phyloP scores from a whole-genome alignment of 23 tunicate species.

The Styela plicata region DNA sequence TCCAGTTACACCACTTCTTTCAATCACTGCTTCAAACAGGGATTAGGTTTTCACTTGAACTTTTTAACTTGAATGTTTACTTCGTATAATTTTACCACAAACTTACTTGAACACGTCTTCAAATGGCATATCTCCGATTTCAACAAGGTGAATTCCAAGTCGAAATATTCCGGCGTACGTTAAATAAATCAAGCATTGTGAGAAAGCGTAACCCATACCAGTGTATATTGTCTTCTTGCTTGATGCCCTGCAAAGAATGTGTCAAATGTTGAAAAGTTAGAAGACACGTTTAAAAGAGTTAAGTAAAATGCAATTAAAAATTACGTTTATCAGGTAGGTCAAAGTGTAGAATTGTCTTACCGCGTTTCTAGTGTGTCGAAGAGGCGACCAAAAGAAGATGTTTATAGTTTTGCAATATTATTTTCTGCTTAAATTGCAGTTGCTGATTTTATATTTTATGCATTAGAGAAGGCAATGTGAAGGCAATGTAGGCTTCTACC shows the following conservation, averaged over 20 bases:
- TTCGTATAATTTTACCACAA: too few relatives aligned
- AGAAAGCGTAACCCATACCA: slow-evolving; percentile 78
- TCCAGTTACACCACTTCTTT: too few relatives aligned
- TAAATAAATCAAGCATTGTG: slow-evolving; percentile 72
- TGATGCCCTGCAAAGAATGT: background rate
- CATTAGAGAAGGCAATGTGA: too few relatives aligned
- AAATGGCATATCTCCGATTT: slow-evolving; percentile 49
- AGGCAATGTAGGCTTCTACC: too few relatives aligned
- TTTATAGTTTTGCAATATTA: too few relatives aligned
- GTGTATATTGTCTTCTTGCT: slow-evolving; percentile 15
- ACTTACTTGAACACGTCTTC: slow-evolving; percentile 74
- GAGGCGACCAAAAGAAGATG: too few relatives aligned
- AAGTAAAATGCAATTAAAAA: background rate
- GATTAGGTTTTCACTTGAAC: too few relatives aligned
- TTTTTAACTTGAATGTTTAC: too few relatives aligned
- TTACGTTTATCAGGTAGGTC: too few relatives aligned
- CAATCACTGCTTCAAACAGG: too few relatives aligned
- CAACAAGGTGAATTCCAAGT: slow-evolving; percentile 73
- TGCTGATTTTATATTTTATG: too few relatives aligned
- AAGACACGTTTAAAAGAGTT: background rate
- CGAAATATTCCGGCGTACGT: slow-evolving; percentile 87
- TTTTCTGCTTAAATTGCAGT: too few relatives aligned
- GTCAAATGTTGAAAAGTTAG: background rate
- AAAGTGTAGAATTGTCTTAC: background rate
- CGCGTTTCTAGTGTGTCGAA: background rate